These are phyloP conservation scores for Zapornia atra DNA, from an alignment of 2,113 vertebrate genomes.

Conservation along the genomic window DNA sequence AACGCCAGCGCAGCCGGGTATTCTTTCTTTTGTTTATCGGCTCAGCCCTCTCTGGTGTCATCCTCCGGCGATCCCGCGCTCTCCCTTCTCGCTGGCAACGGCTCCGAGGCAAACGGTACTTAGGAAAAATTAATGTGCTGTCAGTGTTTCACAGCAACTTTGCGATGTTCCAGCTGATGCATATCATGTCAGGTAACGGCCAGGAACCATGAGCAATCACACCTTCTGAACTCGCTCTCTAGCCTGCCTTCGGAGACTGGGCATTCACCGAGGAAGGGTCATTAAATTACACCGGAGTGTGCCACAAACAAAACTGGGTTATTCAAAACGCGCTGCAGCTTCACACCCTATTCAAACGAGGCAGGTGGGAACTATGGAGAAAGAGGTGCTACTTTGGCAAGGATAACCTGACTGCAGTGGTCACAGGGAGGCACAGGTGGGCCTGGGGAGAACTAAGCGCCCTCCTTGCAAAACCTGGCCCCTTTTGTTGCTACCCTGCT, in stretches of 20 bases:
- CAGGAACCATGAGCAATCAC: not conserved
- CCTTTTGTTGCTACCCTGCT: not conserved
- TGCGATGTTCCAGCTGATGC: not conserved
- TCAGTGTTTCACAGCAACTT: not conserved
- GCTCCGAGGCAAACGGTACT: not conserved
- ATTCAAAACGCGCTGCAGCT: not conserved
- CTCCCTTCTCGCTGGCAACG: not conserved
- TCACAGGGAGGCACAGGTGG: accelerated
- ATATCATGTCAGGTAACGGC: not conserved
- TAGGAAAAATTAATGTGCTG: not conserved
- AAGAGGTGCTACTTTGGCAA: not conserved
- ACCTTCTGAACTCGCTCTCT: not conserved
- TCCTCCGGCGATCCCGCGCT: not conserved
- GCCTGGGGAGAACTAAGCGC: not conserved
- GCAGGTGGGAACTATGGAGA: not conserved
- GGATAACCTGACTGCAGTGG: not conserved
- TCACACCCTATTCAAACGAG: not conserved
- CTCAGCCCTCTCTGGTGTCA: conserved; percentile 11
- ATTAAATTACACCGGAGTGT: not conserved
- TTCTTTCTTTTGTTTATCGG: not conserved
- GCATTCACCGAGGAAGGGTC: not conserved
- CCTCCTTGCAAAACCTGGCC: not conserved
- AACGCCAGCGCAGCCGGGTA: not conserved
- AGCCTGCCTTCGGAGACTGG: not conserved
- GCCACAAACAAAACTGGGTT: not conserved